Conservation (phyloP, 2,113 vertebrate genomes). For the Sardina pilchardus region DNA sequence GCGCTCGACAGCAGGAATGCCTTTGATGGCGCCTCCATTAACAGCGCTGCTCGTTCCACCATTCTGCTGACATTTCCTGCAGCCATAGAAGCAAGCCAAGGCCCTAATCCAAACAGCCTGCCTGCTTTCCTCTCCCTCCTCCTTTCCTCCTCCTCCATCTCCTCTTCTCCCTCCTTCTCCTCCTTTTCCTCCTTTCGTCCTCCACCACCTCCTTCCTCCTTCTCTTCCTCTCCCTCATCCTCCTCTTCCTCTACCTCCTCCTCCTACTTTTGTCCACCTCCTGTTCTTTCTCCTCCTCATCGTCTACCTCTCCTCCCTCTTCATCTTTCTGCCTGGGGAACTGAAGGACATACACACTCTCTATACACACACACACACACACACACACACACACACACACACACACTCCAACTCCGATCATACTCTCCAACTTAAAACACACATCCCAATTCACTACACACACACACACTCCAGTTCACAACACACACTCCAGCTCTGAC, state of each 20-base stretch:
- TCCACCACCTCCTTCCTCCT: neutral
- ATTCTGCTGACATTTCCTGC: conserved; percentile 70
- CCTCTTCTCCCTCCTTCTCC: neutral
- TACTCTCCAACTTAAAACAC: neutral
- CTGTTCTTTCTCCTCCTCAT: neutral
- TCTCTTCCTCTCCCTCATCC: neutral
- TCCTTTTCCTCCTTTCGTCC: neutral
- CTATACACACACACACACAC: neutral
- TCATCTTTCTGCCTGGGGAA: neutral
- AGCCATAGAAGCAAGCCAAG: conserved; percentile 47
- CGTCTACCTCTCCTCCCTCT: neutral
- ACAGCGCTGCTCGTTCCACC: conserved; percentile 56
- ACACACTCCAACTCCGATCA: neutral
- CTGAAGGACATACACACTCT: neutral
- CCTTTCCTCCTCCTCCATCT: neutral
- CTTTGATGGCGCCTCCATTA: conserved; percentile 69
- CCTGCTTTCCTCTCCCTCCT: neutral
- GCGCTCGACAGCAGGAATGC: conserved; percentile 65
- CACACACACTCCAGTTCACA: no score
- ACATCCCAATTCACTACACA: neutral
- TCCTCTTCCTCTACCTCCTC: neutral
- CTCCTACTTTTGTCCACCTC: neutral
- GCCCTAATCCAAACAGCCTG: conserved; percentile 59
- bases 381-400: neutral
- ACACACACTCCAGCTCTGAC: no score